Percentiles rank a stretch among this genome's conserved stretches.
Conservation (phyloP, 2,888 invertebrate species). For the Eulithis prunata region DNA sequence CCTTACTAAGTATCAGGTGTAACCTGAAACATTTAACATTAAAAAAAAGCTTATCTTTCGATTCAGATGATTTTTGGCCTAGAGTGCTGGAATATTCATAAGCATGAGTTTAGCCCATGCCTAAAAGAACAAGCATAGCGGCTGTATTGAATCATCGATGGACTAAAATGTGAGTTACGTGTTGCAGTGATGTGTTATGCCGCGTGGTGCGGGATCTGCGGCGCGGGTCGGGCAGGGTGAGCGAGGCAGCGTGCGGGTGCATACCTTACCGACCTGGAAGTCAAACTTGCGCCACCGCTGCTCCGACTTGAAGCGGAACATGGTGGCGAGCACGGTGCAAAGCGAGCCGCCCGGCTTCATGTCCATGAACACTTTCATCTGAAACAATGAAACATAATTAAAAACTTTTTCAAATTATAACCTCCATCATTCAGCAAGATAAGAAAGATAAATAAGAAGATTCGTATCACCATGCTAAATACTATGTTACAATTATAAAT, state of each 20-base stretch:
- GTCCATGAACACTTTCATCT: slow-evolving; percentile 98
- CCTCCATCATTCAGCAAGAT: no score
- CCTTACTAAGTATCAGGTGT: no score
- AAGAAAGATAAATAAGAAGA: no score
- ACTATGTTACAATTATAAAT: no score
- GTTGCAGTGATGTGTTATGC: slow-evolving; percentile 44
- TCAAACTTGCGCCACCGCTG: slow-evolving; percentile 98
- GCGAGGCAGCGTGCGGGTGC: slow-evolving; percentile 77
- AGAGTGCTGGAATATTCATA: no score
- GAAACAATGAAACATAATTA: slow-evolving; percentile 37
- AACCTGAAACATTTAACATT: no score
- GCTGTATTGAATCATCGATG: no score
- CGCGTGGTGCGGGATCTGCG: slow-evolving; percentile 55
- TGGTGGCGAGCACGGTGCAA: slow-evolving; percentile 96
- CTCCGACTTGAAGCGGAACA: slow-evolving; percentile 97
- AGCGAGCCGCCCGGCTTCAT: slow-evolving; percentile 97
- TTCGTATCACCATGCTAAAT: no score
- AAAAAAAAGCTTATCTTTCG: no score
- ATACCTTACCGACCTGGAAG: slow-evolving; percentile 93
- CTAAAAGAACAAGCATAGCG: no score
- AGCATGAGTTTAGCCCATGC: no score
- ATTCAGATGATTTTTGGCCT: no score
- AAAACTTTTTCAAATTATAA: neutral
- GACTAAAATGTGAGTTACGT: slow-evolving; percentile 38
- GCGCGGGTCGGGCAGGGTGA: slow-evolving; percentile 64